Percentiles rank a stretch among this genome's conserved stretches.
These are phyloP conservation scores for Drosophila obscura DNA, from an alignment of 1,140 invertebrate genomes.

Conservation along the genomic window DNA sequence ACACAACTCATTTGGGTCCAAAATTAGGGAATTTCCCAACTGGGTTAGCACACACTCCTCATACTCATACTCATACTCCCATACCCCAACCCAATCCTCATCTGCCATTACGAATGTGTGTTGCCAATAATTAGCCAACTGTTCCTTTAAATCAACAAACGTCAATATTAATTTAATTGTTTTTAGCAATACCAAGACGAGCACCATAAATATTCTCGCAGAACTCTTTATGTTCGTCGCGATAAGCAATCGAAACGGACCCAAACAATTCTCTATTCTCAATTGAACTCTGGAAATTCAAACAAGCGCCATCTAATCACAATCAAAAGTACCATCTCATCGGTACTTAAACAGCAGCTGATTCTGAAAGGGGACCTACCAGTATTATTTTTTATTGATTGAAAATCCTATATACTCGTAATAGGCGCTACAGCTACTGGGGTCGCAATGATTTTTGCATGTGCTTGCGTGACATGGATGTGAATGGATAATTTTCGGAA, in stretches of 20 bases:
- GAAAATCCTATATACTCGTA: too few relatives aligned
- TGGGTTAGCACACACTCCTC: too few relatives aligned
- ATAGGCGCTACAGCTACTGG: too few relatives aligned
- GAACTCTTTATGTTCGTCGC: background rate
- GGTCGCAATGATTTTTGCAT: background rate
- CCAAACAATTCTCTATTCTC: constrained; percentile 11
- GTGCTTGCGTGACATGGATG: constrained; percentile 34
- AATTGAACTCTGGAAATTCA: constrained; percentile 23
- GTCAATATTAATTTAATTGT: constrained; percentile 5
- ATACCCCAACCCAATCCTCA: background rate
- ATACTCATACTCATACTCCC: background rate
- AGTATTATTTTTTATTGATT: too few relatives aligned
- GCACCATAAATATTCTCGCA: background rate
- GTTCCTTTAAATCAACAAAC: constrained; percentile 29
- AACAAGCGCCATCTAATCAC: constrained; percentile 26
- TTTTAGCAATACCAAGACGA: background rate
- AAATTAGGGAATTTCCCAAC: background rate
- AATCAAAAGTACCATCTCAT: too few relatives aligned
- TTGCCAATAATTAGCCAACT: background rate
- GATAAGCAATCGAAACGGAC: constrained; percentile 31
- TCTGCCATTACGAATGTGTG: background rate
- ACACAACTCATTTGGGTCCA: background rate
- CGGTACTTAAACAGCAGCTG: constrained; percentile 11
- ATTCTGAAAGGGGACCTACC: too few relatives aligned
- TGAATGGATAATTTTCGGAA: constrained; percentile 21